A percentile compares a stretch with the other conserved stretches of the same genome.
These are phyloP conservation scores for Cotesia typhae DNA, from an alignment of 1,140 invertebrate species.

Conservation along the genomic window DNA sequence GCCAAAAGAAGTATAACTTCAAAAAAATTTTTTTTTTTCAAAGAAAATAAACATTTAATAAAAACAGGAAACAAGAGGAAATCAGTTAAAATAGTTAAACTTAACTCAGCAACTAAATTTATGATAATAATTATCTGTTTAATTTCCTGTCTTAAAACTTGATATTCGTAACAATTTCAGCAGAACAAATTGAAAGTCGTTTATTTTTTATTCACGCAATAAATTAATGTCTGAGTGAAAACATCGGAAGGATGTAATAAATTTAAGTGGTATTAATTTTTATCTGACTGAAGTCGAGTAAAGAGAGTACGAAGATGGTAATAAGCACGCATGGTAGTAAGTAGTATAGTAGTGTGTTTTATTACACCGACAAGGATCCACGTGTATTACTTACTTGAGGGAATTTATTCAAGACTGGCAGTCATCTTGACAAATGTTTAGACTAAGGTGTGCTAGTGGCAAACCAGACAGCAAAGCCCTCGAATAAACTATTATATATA, in stretches of 20 bases:
- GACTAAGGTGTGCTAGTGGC: background rate
- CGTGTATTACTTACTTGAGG: background rate
- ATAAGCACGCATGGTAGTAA: too few relatives aligned
- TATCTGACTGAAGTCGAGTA: conserved; percentile 6
- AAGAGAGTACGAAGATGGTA: background rate
- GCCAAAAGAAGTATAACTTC: too few relatives aligned
- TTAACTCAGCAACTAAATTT: background rate
- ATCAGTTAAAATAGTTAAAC: too few relatives aligned
- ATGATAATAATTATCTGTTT: conserved; percentile 53
- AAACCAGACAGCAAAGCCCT: conserved; percentile 9
- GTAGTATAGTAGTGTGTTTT: background rate
- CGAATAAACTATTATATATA: background rate
- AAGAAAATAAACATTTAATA: too few relatives aligned
- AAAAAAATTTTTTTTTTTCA: too few relatives aligned
- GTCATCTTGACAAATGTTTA: conserved; percentile 29
- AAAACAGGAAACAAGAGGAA: too few relatives aligned
- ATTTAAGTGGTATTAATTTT: conserved; percentile 13
- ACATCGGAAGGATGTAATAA: conserved; percentile 11
- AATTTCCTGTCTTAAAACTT: conserved; percentile 48
- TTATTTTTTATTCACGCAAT: background rate
- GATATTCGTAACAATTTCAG: background rate
- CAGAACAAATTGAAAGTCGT: background rate
- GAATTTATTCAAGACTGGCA: conserved; percentile 24
- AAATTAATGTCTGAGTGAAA: background rate
- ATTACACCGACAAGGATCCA: background rate